Evolutionary conservation across 2,113 vertebrate genomes (phyloP).

Genomic region (Heterochromis multidens): DNA sequence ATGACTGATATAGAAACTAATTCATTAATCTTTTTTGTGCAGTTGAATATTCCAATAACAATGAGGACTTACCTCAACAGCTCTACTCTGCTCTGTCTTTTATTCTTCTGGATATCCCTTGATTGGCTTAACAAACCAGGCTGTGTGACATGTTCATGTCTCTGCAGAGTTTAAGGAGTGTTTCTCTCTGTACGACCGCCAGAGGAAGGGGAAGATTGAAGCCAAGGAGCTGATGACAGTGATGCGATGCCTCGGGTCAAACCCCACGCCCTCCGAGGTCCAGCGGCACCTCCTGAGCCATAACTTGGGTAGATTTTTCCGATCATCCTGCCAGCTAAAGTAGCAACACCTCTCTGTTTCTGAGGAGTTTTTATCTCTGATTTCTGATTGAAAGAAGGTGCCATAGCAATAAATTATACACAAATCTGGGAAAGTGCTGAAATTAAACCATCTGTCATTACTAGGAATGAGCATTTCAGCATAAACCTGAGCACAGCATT

Average conservation of each 20-base stretch:
- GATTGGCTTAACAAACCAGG: background rate
- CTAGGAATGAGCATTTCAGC: no score
- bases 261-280: background rate
- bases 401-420: background rate
- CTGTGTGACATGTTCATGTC: background rate
- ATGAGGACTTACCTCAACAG: background rate
- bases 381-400: background rate
- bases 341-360: no score
- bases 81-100: no score
- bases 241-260: background rate
- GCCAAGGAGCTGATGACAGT: background rate
- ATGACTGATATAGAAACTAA: background rate
- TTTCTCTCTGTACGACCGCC: background rate
- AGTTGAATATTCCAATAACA: background rate
- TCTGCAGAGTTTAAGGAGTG: background rate
- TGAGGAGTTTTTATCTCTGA: background rate
- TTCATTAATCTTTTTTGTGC: no score
- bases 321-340: accelerated
- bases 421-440: background rate
- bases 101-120: no score
- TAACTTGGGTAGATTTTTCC: background rate
- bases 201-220: background rate
- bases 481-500: no score
- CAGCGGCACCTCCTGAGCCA: background rate
- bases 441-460: background rate